These are phyloP conservation scores for Phalacrocorax brasilianus DNA, from an alignment of 2,113 vertebrate genomes.

Conservation along the genomic window DNA sequence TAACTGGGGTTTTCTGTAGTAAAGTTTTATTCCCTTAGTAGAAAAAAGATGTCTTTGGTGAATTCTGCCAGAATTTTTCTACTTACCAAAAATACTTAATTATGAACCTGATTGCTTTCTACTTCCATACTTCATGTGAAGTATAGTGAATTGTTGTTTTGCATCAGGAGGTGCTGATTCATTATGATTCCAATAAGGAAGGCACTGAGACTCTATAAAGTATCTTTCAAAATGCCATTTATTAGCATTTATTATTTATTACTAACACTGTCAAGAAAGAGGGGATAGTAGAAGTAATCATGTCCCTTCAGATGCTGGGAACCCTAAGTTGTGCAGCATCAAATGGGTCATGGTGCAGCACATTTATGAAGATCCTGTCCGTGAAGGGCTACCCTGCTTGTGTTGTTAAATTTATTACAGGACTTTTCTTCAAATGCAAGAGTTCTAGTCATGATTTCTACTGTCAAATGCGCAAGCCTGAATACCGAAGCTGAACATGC, in stretches of 20 bases:
- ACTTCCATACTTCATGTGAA: neutral
- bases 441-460: neutral
- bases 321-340: neutral
- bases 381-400: neutral
- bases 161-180: neutral
- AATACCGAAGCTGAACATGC: neutral
- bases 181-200: neutral
- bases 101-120: neutral
- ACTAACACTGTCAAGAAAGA: neutral
- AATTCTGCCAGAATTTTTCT: neutral
- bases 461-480: neutral
- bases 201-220: neutral
- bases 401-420: neutral
- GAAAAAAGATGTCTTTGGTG: neutral
- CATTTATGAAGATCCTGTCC: neutral
- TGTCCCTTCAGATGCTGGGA: neutral
- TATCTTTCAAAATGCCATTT: neutral
- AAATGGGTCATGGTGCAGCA: neutral
- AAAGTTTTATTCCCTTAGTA: neutral
- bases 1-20: fast-evolving
- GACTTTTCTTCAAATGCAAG: neutral
- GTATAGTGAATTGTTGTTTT: neutral
- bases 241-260: neutral
- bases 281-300: neutral
- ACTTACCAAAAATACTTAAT: neutral